Percentiles rank a stretch among this genome's conserved stretches.
These are phyloP conservation scores for Strix aluco DNA, from an alignment of 2,113 vertebrate genomes.

Conservation along the genomic window DNA sequence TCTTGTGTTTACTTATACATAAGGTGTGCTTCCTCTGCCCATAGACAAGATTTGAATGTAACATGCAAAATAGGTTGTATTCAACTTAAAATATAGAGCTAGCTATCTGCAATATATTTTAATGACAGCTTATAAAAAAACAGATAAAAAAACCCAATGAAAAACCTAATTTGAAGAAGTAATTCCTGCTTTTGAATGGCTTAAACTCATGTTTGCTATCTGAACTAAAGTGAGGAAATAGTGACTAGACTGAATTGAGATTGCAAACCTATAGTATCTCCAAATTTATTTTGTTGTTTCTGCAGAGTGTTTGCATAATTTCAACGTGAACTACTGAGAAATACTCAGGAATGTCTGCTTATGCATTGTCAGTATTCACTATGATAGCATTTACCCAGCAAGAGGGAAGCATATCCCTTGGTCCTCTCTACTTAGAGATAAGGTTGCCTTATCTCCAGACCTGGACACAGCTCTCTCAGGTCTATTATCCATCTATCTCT, in stretches of 20 bases:
- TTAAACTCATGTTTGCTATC: background rate
- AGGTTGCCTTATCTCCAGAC: background rate
- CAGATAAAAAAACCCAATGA: background rate
- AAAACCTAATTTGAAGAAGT: background rate
- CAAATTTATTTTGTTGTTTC: background rate
- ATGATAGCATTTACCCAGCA: background rate
- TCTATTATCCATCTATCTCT: background rate
- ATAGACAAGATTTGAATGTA: background rate
- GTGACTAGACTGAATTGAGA: background rate
- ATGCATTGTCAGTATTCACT: background rate
- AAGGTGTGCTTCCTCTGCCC: background rate
- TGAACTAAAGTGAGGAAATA: background rate
- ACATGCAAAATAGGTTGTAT: background rate
- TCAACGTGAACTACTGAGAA: background rate
- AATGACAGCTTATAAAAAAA: background rate
- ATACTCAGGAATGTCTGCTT: background rate
- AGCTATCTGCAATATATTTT: background rate
- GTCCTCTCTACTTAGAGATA: background rate
- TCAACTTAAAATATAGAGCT: background rate
- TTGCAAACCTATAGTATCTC: background rate
- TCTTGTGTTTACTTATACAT: background rate
- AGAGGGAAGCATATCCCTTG: background rate
- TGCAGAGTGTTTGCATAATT: background rate
- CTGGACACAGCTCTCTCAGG: background rate
- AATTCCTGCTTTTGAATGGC: background rate